These are phyloP conservation scores for Paradisaea rubra DNA, from an alignment of 2,113 vertebrate species.

Conservation along the genomic window DNA sequence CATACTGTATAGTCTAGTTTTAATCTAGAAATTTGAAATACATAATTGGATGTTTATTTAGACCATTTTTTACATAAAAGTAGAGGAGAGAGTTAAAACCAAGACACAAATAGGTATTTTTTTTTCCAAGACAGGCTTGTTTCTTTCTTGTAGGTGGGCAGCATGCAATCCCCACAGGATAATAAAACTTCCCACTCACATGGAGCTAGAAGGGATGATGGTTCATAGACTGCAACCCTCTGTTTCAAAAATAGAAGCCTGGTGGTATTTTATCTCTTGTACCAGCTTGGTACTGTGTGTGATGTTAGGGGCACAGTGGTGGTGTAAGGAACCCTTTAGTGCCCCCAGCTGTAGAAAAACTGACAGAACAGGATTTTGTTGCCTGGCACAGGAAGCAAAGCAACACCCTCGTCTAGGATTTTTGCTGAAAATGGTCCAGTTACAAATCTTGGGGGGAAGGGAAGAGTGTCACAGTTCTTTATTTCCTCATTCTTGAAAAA, in stretches of 20 bases:
- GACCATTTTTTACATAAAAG: neutral
- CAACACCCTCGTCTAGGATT: neutral
- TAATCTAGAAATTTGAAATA: neutral
- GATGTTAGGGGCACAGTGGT: neutral
- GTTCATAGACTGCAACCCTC: neutral
- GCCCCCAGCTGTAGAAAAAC: neutral
- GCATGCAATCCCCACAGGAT: neutral
- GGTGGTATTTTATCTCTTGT: neutral
- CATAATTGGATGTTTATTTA: neutral
- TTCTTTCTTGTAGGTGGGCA: neutral
- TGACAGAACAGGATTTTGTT: neutral
- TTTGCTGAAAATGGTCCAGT: neutral
- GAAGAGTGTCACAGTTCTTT: neutral
- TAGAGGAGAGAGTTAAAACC: neutral
- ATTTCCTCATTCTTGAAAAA: neutral
- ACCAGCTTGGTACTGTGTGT: neutral
- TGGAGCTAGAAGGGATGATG: neutral
- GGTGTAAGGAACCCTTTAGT: neutral
- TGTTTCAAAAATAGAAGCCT: neutral
- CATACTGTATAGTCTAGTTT: neutral
- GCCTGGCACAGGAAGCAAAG: neutral
- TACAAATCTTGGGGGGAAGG: neutral
- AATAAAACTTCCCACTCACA: neutral
- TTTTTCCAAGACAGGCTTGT: neutral
- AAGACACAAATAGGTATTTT: neutral